These are phyloP conservation scores for Zosterops lateralis DNA, from an alignment of 2,113 vertebrate species.

Conservation along the genomic window DNA sequence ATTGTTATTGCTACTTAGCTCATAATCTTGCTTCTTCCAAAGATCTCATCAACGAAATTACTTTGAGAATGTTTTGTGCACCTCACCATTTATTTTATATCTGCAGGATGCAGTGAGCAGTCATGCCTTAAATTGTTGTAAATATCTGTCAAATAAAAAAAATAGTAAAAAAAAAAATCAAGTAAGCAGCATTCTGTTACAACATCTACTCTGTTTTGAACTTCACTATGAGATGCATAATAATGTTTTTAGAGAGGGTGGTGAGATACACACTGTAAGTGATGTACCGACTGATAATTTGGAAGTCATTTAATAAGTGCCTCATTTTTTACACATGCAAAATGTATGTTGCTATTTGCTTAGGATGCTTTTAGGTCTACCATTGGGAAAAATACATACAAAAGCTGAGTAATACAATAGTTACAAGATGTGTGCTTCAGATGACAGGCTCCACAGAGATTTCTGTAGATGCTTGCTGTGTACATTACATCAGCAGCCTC, in stretches of 20 bases:
- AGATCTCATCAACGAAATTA: background rate
- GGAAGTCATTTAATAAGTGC: background rate
- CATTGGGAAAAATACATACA: fast-evolving
- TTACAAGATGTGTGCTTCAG: background rate
- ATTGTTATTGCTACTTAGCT: background rate
- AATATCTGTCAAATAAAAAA: background rate
- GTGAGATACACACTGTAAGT: background rate
- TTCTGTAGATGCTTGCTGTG: background rate
- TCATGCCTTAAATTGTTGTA: background rate
- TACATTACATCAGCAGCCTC: background rate
- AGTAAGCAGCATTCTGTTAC: background rate
- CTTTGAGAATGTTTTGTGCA: background rate
- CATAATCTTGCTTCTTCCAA: background rate
- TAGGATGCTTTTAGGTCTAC: background rate
- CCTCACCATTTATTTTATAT: background rate
- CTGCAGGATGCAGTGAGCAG: background rate
- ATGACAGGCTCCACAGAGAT: background rate
- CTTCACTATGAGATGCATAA: background rate
- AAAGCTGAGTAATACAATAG: background rate
- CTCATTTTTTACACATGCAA: background rate
- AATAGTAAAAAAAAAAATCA: background rate
- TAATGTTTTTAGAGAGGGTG: background rate
- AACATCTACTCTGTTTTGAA: background rate
- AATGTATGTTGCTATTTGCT: background rate
- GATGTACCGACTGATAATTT: background rate